Evolutionary conservation across 64 coral and sea anemone species (phyloP), one percentile per base, ranked within the genome.

Genomic region (Actinia equina): DNA sequence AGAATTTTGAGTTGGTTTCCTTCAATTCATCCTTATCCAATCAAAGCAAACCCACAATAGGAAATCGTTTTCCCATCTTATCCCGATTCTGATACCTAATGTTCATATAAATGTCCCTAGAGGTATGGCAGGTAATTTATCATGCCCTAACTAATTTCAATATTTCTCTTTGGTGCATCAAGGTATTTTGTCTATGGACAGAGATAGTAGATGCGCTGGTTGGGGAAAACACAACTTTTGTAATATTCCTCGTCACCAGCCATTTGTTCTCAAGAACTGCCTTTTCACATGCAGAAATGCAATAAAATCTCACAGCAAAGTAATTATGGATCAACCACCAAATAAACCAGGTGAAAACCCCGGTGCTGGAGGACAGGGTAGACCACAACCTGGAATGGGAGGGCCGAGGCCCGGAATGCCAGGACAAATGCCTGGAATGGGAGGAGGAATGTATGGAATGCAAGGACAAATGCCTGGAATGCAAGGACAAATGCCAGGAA

Each of bases 251-350:
- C 78, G 79, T 17, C 90, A 92, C 26, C 84, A 87, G 59, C 85
- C 77, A 67, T 92, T 82, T 58, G 86, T 87, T 64, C 61, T 92
- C 20, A 80, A 80, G 67, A 82, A 92, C 43, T 92, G 90, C 20
- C 61, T 78, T 18, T 92, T 82, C 49, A 92, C 76, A 16, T 92
- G 90, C 61, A 86, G 54, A 27, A n/a, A 63, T 43, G 55, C n/a
- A 25, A 85, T 58, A 27, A 22, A 52, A 81, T n/a, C 42, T 22
- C 42, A 52, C 42, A 52, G 43, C 6, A 81, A 81, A 81, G 49
- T 22, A 52, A 52, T 81, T 19, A 52, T 49, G 49, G 78, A 81
- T 37, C 16, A 51, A n/a, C 78, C 78, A 52, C 43, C 78, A 41
- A 79, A 44, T 20, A 79, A 79, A 79, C 77, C 77, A 18, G 77